Evolutionary conservation across 2,113 vertebrate genomes (phyloP), one percentile per base, ranked within the genome.

Genomic region (Chroicocephalus ridibundus): DNA sequence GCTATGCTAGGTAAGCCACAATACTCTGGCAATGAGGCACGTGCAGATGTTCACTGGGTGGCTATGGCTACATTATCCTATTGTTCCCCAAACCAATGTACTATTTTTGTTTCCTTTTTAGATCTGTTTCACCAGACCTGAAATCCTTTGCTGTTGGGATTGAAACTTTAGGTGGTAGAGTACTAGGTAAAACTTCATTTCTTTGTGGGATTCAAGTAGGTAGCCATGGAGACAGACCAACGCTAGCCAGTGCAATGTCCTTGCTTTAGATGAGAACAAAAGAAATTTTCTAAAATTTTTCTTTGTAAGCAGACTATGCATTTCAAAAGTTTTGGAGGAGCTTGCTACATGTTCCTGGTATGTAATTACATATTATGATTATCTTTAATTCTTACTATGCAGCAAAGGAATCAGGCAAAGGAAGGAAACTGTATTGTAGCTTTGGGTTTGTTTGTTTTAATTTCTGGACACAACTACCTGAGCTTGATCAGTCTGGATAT

Each of bases 141-240:
- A 99, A 99, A 95, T 98, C 99, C 9, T 98, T 99, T 74, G 98
- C 98, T 2, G 94, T 99, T 55, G 99, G 99, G 8, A 98, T 99
- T 32, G 98, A 99, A 81, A 93, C 98, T 22, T 97, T 99, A 92
- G 97, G 97, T 57, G 97, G 98, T 16, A 98, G 99, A 95, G 81
- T 98, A 76, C 94, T 99, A 36, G 99, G 99, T 99, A 97, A 97
- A 96, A 18, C 5, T 51, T 47, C 1, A 46, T 85, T 82, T 93
- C 46, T 86, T 54, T 58, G n/a, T 61, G 34, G 25, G 10, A 36
- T 94, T 83, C 64, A 47, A 82, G 55, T 17, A 82, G 36, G 14
- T 31, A 21, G 12, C 13, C 20, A 49, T 64, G 80, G 40, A 76
- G 29, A 13, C 2, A 60, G 34, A 57, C 5, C 14, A 21, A n/a